Percentiles rank a stretch among this genome's conserved stretches.
phyloP scores from a whole-genome alignment of 2,797 vertebrate genomes.

The Pseudochirops corinnae region DNA sequence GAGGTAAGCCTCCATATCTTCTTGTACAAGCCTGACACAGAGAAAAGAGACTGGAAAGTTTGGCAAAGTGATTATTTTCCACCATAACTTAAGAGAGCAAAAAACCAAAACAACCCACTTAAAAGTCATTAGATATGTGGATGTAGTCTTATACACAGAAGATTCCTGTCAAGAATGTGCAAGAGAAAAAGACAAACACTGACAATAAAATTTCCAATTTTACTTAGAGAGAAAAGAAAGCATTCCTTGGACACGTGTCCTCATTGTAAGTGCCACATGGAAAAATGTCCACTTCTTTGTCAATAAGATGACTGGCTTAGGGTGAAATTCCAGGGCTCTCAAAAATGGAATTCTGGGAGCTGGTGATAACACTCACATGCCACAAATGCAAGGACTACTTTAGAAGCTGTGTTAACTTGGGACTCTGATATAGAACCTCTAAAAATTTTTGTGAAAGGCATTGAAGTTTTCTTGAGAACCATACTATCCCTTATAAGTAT shows the following conservation, averaged over 20 bases:
- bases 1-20: neutral
- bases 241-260: conserved; percentile 1
- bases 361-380: conserved; percentile 15
- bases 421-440: neutral
- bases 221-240: conserved; percentile 61
- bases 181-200: conserved; percentile 36
- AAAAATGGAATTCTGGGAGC: conserved; percentile 32
- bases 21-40: neutral
- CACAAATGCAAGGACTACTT: conserved; percentile 12
- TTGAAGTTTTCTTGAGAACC: neutral
- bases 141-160: neutral
- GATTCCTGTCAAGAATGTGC: conserved; percentile 20
- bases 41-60: neutral
- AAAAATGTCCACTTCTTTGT: conserved; percentile 47
- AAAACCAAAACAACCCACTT: neutral
- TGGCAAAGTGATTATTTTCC: neutral
- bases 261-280: conserved; percentile 49
- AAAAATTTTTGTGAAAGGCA: neutral
- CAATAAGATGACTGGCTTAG: conserved; percentile 40
- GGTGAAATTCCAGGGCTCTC: conserved; percentile 37
- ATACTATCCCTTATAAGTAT: neutral
- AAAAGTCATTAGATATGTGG: conserved; percentile 12
- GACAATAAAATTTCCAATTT: conserved; percentile 63
- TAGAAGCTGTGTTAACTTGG: neutral
- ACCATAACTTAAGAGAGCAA: neutral